Base-by-base conservation (phyloP, 2,113 vertebrate genomes). In the Apistogramma diplotaenia region DNA sequence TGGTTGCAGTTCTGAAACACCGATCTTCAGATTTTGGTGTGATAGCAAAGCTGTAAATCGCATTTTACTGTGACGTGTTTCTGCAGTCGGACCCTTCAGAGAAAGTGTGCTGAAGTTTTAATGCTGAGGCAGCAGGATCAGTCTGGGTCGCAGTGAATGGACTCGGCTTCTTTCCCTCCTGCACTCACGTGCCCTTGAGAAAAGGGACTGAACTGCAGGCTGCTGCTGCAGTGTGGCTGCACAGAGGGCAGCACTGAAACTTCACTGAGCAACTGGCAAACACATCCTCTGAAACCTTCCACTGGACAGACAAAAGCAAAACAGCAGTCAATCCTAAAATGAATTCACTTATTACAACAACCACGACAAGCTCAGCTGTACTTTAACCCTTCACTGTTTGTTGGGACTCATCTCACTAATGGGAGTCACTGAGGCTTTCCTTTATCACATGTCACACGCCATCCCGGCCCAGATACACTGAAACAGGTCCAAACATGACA, bases 251-350 rank as follows among this genome's bases (percentile, higher is more conserved):
- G 23, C 9, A 49, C 62, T 49, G 0, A 49, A 29, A 70, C 40
- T 49, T 70, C 29, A 27, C 40, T 70, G 62, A 46, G 61, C 61
- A 43, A 4, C 37, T 1, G 43, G 61, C 61, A 46, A 15, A 25
- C 8, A 9, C 37, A 4, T 67, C 15, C 2, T 46, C 37, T 46
- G 40, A 67, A 67, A 67, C 23, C 23, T 6, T 19, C 15, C 46
- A 4, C 0, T 40, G 21, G 0, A 9, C 18, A 6, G 43, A 65
- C 18, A 27, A 46, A 46, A 46, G 0, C 27, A 27, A 67, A 49
- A 43, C 11, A 2, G 1, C 11, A 43, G 6, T 46, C 15, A 46
- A 6, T 13, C 43, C 15, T 16, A 46, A 46, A 46, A 15, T 4
- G 16, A 16, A 46, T 16, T 46, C 15, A 43, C 40, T 43, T 13